A percentile compares a stretch with the other conserved stretches of the same genome.
These are phyloP conservation scores for Drosophila orena DNA, from an alignment of 1,140 invertebrate genomes.

Conservation along the genomic window DNA sequence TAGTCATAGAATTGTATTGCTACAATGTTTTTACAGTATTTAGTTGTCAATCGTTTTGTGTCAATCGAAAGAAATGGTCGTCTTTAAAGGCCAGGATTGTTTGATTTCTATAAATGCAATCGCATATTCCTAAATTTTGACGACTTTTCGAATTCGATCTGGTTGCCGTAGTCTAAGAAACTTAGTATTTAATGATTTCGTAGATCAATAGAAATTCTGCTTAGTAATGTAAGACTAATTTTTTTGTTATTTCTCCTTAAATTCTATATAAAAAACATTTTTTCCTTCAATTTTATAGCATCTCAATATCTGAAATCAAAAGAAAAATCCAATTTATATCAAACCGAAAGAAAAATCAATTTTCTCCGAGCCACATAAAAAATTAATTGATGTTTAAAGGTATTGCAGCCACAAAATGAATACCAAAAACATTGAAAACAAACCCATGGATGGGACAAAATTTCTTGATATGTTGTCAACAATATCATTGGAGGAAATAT, in stretches of 20 bases:
- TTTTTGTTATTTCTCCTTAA: slow-evolving; percentile 34
- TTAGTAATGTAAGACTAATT: slow-evolving; percentile 24
- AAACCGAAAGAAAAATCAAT: slow-evolving; percentile 27
- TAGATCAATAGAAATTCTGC: slow-evolving; percentile 3
- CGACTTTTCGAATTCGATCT: too few species aligned
- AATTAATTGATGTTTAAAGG: slow-evolving; percentile 16
- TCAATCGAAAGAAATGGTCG: not conserved
- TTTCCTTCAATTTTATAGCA: slow-evolving; percentile 79
- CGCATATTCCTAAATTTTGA: too few species aligned
- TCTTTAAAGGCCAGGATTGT: not conserved
- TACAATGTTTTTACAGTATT: not conserved
- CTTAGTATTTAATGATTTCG: slow-evolving; percentile 11
- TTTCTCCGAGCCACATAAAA: slow-evolving; percentile 40
- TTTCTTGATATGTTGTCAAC: slow-evolving; percentile 53
- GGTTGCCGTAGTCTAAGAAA: slow-evolving; percentile 1
- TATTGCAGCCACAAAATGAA: slow-evolving; percentile 34
- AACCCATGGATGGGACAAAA: slow-evolving; percentile 26
- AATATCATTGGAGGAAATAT: slow-evolving; percentile 51
- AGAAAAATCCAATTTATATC: slow-evolving; percentile 27
- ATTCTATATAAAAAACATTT: slow-evolving; percentile 65
- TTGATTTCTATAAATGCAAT: not conserved
- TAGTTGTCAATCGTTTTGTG: not conserved
- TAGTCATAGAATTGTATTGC: not conserved
- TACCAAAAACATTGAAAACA: slow-evolving; percentile 19
- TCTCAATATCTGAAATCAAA: slow-evolving; percentile 56